phyloP scores from a whole-genome alignment of 2,888 invertebrate species.

The Apocheima hispidaria region DNA sequence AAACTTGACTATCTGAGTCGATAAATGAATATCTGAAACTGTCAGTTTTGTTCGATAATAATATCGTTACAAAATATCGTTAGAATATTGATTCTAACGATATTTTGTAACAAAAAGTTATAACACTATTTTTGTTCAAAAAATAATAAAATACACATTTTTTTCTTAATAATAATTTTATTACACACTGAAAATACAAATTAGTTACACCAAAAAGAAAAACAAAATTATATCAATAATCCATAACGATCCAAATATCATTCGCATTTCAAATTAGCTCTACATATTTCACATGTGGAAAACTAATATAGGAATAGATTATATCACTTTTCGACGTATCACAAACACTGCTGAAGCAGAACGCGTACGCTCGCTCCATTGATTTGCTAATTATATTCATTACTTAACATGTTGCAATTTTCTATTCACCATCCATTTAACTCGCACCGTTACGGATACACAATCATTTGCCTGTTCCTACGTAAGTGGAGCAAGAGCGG shows the following conservation, averaged over 20 bases:
- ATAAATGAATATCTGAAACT: too few relatives aligned
- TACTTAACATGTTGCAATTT: slow-evolving; percentile 48
- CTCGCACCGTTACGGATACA: slow-evolving; percentile 51
- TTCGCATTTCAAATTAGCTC: slow-evolving; percentile 6
- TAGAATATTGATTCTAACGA: not conserved
- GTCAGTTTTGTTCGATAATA: not conserved
- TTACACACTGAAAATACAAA: too few relatives aligned
- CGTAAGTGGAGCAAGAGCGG: slow-evolving; percentile 64
- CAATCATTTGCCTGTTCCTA: slow-evolving; percentile 57
- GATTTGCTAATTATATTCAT: slow-evolving; percentile 33
- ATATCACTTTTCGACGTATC: slow-evolving; percentile 26
- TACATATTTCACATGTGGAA: slow-evolving; percentile 23
- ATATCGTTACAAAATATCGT: not conserved
- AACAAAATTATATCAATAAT: too few relatives aligned
- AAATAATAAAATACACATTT: too few relatives aligned
- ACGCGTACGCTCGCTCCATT: slow-evolving; percentile 15
- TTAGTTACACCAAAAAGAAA: too few relatives aligned
- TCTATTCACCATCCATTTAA: slow-evolving; percentile 50
- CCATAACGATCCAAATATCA: not conserved
- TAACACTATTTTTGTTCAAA: not conserved
- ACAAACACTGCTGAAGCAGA: slow-evolving; percentile 31
- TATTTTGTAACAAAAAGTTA: too few relatives aligned
- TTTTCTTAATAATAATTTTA: too few relatives aligned
- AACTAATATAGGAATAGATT: slow-evolving; percentile 16
- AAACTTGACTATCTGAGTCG: too few relatives aligned